Evolutionary conservation across 2,113 vertebrate genomes (phyloP).

Genomic region (Mola mola): DNA sequence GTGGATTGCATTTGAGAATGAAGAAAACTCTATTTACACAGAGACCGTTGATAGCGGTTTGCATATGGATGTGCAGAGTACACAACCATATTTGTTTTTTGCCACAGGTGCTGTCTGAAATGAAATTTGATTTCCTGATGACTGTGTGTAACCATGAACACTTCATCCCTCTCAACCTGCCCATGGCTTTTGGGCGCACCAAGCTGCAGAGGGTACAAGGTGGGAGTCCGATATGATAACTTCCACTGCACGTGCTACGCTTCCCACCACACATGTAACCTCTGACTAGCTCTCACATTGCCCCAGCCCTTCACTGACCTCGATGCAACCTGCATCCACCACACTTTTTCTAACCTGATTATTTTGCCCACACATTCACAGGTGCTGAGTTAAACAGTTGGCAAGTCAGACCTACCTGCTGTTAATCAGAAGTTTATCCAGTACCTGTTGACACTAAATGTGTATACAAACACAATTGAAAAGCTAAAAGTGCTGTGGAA

Average conservation of each 20-base stretch:
- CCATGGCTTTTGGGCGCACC: constrained; percentile 93
- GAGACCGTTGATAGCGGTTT: not conserved
- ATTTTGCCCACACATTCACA: constrained; percentile 7
- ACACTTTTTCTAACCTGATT: constrained; percentile 33
- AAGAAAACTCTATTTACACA: not conserved
- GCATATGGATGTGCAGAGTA: not conserved
- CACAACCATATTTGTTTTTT: not conserved
- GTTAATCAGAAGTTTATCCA: not conserved
- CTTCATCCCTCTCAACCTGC: constrained; percentile 96
- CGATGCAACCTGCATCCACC: not conserved
- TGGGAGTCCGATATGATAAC: constrained; percentile 49
- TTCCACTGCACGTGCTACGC: not conserved
- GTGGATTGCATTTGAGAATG: not conserved
- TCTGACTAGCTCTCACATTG: constrained; percentile 7
- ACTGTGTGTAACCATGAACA: constrained; percentile 94
- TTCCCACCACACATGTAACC: not conserved
- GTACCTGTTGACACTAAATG: not conserved
- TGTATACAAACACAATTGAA: constrained; percentile 16
- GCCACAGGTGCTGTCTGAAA: constrained; percentile 88
- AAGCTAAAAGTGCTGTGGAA: constrained; percentile 47
- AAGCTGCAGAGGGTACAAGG: constrained; percentile 94
- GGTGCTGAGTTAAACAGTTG: not conserved
- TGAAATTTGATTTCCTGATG: constrained; percentile 97
- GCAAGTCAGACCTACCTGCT: not conserved
- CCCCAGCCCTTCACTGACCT: not conserved